phyloP scores from a whole-genome alignment of 2,113 vertebrate species.

The Upupa epops region DNA sequence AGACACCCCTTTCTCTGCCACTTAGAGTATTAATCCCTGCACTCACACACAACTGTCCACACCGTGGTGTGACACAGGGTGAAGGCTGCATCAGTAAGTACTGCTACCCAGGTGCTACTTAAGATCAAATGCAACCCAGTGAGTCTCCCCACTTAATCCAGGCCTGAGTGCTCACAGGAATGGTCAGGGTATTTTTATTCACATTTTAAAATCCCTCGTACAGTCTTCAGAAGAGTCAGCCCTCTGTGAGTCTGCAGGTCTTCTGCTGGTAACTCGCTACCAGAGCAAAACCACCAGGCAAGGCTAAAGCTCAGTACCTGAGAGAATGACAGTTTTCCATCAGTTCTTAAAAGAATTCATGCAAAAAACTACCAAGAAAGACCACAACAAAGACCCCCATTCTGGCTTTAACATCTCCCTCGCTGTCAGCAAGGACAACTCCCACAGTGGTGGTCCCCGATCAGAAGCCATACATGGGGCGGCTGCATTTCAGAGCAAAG shows the following conservation, averaged over 20 bases:
- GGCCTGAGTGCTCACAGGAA: background rate
- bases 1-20: too few species aligned
- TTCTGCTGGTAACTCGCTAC: background rate
- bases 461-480: background rate
- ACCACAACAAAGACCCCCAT: background rate
- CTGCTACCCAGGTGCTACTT: background rate
- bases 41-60: background rate
- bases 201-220: background rate
- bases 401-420: slow-evolving; percentile 1
- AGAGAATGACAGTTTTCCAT: background rate
- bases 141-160: background rate
- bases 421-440: background rate
- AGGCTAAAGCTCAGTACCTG: background rate
- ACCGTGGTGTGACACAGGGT: background rate
- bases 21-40: background rate
- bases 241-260: background rate
- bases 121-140: background rate
- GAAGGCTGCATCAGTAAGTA: background rate
- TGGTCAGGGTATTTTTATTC: background rate
- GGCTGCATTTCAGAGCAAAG: background rate
- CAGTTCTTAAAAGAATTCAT: background rate
- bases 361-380: background rate
- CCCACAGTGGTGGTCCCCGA: background rate
- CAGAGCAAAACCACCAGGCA: background rate
- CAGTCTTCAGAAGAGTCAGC: background rate